These are phyloP conservation scores for Paracentrotus lividus DNA, from an alignment of 53 echinoderm and acorn worm genomes.

Conservation along the genomic window DNA sequence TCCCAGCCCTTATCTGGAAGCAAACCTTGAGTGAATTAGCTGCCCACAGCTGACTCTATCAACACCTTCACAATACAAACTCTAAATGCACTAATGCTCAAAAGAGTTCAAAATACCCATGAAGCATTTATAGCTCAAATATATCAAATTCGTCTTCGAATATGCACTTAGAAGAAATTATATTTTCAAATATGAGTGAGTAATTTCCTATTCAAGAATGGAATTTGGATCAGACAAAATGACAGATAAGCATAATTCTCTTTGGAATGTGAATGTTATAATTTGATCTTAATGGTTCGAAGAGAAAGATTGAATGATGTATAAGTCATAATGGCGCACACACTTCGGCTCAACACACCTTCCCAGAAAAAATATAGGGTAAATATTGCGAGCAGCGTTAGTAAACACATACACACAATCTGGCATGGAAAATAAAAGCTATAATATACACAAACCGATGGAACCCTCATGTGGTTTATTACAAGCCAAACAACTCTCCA, in stretches of 20 bases:
- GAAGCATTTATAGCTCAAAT: not conserved
- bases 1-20: not conserved
- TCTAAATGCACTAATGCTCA: constrained; percentile 23
- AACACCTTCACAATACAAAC: constrained; percentile 27
- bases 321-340: constrained; percentile 25
- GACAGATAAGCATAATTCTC: too few relatives aligned
- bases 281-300: constrained; percentile 14
- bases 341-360: not conserved
- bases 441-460: not conserved
- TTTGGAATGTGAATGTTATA: not conserved
- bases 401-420: not conserved
- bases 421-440: not conserved
- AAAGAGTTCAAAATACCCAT: not conserved
- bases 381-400: not conserved
- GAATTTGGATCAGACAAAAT: too few relatives aligned
- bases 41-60: constrained; percentile 23
- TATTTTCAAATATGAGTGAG: too few relatives aligned
- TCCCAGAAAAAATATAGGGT: not conserved
- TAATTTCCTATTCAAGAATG: too few relatives aligned
- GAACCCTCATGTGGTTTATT: not conserved
- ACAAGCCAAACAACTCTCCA: too few relatives aligned
- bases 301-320: not conserved
- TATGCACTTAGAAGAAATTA: too few relatives aligned
- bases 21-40: constrained; percentile 16
- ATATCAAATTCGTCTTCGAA: too few relatives aligned